Evolutionary conservation across 2,888 invertebrate species (phyloP).

Genomic region (Philaethria dido): DNA sequence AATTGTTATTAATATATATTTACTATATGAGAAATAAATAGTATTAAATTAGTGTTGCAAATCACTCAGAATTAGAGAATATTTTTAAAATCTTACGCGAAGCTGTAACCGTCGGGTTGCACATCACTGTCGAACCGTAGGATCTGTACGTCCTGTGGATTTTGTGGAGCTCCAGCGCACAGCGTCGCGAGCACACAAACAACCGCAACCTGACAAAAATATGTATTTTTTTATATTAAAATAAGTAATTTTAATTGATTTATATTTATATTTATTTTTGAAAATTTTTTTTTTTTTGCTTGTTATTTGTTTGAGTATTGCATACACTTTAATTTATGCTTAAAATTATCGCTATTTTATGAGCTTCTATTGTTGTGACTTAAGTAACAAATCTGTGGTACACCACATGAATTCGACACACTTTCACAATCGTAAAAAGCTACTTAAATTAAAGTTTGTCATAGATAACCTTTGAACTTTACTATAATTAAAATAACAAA

Average conservation of each 20-base stretch:
- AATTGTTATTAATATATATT: too few relatives aligned
- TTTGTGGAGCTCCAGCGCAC: conserved; percentile 68
- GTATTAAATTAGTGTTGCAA: too few relatives aligned
- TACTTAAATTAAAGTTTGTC: conserved; percentile 27
- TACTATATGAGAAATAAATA: too few relatives aligned
- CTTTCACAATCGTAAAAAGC: conserved; percentile 50
- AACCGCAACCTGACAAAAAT: conserved; percentile 60
- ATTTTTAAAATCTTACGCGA: conserved; percentile 79
- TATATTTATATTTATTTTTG: not conserved
- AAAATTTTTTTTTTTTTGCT: not conserved
- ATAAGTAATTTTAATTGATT: not conserved
- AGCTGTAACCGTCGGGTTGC: conserved; percentile 86
- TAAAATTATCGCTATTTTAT: conserved; percentile 39
- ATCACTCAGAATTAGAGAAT: not conserved
- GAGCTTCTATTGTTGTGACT: conserved; percentile 44
- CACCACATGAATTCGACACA: conserved; percentile 52
- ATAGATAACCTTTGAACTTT: conserved; percentile 34
- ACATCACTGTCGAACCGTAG: conserved; percentile 86
- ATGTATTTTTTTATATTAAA: not conserved
- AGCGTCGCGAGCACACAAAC: conserved; percentile 65
- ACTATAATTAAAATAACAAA: conserved; percentile 51
- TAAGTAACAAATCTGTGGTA: conserved; percentile 34
- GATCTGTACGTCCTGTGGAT: conserved; percentile 80
- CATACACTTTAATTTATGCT: not conserved
- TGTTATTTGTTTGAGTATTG: not conserved